Percentiles rank a stretch among this genome's conserved stretches.
Conservation (phyloP, 2,113 vertebrate genomes). For the Dendropsophus ebraccatus region DNA sequence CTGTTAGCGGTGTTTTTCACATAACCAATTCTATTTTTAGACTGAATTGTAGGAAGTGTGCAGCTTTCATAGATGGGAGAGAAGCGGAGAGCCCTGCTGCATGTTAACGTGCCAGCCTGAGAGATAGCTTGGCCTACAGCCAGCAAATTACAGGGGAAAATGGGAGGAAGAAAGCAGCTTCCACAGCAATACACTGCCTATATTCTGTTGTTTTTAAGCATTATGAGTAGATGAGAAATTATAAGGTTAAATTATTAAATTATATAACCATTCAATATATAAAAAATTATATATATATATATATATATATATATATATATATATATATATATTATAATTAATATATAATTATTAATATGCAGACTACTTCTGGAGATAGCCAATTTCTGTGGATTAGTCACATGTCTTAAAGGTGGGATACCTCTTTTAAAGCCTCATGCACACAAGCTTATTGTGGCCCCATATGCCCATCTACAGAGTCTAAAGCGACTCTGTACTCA, state of each 20-base stretch:
- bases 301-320: too few relatives aligned
- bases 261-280: too few relatives aligned
- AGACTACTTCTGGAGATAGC: too few relatives aligned
- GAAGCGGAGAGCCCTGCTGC: constrained; percentile 68
- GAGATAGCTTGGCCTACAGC: constrained; percentile 76
- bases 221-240: not conserved
- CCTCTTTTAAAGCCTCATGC: too few relatives aligned
- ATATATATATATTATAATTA: too few relatives aligned
- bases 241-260: not conserved
- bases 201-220: not conserved
- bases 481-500: too few relatives aligned
- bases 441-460: too few relatives aligned
- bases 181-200: constrained; percentile 44
- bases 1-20: constrained; percentile 78
- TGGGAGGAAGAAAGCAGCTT: constrained; percentile 67
- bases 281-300: too few relatives aligned
- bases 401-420: too few relatives aligned
- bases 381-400: too few relatives aligned
- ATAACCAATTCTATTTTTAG: constrained; percentile 90
- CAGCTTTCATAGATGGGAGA: constrained; percentile 81
- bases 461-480: too few relatives aligned
- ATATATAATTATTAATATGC: too few relatives aligned
- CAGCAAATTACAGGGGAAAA: constrained; percentile 77
- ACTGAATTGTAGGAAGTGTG: constrained; percentile 85
- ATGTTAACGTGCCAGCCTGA: constrained; percentile 71